These are phyloP conservation scores for Tenualosa ilisha DNA, from an alignment of 2,797 vertebrate species.

Conservation along the genomic window DNA sequence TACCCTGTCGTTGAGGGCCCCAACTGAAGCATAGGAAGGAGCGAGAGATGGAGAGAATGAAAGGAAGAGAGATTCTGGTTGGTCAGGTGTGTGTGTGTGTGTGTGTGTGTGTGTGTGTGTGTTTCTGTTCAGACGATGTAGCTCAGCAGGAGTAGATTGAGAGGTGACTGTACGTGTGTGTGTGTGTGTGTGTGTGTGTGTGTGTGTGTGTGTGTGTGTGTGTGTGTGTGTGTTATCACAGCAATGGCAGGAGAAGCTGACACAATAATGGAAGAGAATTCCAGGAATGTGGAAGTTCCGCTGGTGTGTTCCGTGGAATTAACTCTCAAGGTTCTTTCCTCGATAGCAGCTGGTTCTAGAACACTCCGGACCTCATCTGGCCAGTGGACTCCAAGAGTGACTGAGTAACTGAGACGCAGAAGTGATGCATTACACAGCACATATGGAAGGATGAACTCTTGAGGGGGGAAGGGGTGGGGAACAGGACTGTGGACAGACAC, in stretches of 20 bases:
- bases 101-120: not conserved
- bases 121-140: not conserved
- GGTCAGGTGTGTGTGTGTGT: not conserved
- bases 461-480: too few relatives aligned
- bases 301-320: not conserved
- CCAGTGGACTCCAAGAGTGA: too few relatives aligned
- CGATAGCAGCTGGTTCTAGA: not conserved
- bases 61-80: not conserved
- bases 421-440: not conserved
- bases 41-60: too few relatives aligned
- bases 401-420: not conserved
- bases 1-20: not conserved
- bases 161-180: conserved; percentile 42
- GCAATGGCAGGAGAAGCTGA: not conserved
- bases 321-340: not conserved
- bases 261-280: not conserved
- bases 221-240: not conserved
- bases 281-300: conserved; percentile 1
- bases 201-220: not conserved
- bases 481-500: too few relatives aligned
- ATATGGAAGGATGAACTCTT: not conserved
- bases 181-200: not conserved
- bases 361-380: not conserved
- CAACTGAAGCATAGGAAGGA: not conserved
- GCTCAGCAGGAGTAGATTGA: not conserved